phyloP scores from a whole-genome alignment of 2,888 invertebrate genomes.

The Crocallis elinguaria region DNA sequence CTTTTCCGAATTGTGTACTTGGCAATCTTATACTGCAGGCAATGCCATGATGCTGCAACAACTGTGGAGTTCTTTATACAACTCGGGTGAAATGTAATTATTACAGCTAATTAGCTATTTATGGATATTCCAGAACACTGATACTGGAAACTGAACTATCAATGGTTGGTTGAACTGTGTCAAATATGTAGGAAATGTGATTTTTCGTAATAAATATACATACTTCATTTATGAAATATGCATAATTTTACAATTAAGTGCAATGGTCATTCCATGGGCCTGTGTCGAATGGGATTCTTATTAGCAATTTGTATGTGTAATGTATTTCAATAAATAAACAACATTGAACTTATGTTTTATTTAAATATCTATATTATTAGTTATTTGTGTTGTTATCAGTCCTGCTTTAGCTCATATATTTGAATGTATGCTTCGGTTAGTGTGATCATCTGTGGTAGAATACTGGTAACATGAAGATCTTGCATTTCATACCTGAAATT shows the following conservation, averaged over 20 bases:
- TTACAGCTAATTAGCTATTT: neutral
- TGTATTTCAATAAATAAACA: constrained; percentile 73
- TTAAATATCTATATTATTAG: constrained; percentile 44
- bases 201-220: constrained; percentile 53
- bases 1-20: too few species aligned
- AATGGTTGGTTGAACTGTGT: constrained; percentile 48
- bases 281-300: constrained; percentile 58
- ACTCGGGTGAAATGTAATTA: neutral
- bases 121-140: neutral
- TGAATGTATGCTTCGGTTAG: constrained; percentile 99
- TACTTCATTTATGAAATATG: constrained; percentile 55
- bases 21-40: too few species aligned
- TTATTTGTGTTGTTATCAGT: constrained; percentile 50
- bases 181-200: constrained; percentile 61
- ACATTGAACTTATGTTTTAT: constrained; percentile 43
- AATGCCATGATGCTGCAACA: too few species aligned
- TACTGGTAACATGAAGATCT: constrained; percentile 99
- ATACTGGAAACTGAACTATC: constrained; percentile 16
- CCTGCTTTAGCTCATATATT: constrained; percentile 87
- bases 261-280: constrained; percentile 65
- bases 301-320: constrained; percentile 61
- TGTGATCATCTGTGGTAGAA: constrained; percentile 99
- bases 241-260: constrained; percentile 52
- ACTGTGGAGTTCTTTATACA: neutral
- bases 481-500: constrained; percentile 91